phyloP scores from a whole-genome alignment of 2,888 invertebrate genomes.

The Smittia aterrima region DNA sequence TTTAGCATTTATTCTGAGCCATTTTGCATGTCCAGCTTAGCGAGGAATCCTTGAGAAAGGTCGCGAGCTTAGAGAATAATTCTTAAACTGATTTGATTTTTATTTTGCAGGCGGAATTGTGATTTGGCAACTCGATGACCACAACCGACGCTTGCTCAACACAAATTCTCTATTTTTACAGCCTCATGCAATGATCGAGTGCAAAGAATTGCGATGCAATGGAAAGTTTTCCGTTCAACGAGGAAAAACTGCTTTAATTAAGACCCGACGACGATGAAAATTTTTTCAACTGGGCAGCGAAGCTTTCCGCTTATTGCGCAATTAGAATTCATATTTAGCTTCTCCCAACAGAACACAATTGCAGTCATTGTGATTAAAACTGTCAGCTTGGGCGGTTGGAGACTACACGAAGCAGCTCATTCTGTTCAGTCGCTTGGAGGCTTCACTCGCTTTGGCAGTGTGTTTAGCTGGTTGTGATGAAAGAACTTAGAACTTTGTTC shows the following conservation, averaged over 20 bases:
- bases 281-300: not conserved
- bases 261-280: not conserved
- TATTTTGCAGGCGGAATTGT: not conserved
- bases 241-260: not conserved
- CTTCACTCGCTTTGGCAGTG: slow-evolving; percentile 87
- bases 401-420: not conserved
- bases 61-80: not conserved
- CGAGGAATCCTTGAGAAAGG: slow-evolving; percentile 11
- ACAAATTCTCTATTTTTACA: not conserved
- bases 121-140: not conserved
- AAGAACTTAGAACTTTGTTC: not conserved
- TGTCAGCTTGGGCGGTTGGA: not conserved
- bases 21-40: not conserved
- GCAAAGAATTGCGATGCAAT: slow-evolving; percentile 9
- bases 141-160: not conserved
- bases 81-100: not conserved
- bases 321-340: slow-evolving; percentile 8
- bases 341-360: not conserved
- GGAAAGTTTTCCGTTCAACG: slow-evolving; percentile 11
- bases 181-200: not conserved
- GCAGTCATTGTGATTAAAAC: not conserved
- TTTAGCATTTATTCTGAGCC: not conserved
- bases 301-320: not conserved
- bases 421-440: slow-evolving; percentile 3
- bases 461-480: slow-evolving; percentile 98